Evolutionary conservation across 2,113 vertebrate genomes (phyloP), one percentile per base, ranked within the genome.

Genomic region (Terrapene triunguis): DNA sequence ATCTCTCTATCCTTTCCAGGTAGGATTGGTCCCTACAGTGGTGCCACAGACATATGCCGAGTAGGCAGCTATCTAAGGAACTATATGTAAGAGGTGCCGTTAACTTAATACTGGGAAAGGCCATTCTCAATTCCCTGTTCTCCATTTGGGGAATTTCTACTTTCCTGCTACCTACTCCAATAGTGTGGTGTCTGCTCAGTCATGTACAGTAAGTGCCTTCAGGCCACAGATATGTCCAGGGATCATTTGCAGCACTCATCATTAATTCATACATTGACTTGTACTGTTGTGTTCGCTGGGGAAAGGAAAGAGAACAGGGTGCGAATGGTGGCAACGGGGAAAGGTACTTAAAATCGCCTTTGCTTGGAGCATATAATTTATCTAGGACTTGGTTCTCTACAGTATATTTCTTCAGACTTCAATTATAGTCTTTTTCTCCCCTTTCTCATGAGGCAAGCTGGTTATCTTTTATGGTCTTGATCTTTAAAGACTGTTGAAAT

Each of bases 361-460:
- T 57, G 27, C 6, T 25, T 81, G 54, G 44, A 90, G 24, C 10
- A 22, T 0, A 0, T 16, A 8, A 2, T 82, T 81, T 51, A 1
- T 48, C 90, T 21, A 38, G 10, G 65, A 4, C 57, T 17, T 21
- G 2, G 44, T 65, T 80, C 1, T 0, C 82, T 55, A 32, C 48
- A 48, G 7, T 0, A 0, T 4, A 38, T 82, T 86, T 62, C 8
- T 86, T 59, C 42, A 62, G 27, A 27, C 89, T 95, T 85, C 76
- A 69, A 29, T 81, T 54, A 35, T 1, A 32, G n/a, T 48, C 44
- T 10, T 50, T 42, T 32, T 57, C 8, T 84, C 76, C 84, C 57
- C 86, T 50, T 32, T 2, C 12, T 92, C 80, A 24, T 48, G 69
- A 74, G 91, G 69, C 27, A 93, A 90, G 59, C n/a, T 86, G 91